Evolutionary conservation across 2,888 invertebrate genomes (phyloP), one percentile per base, ranked within the genome.

Genomic region (Romanomermis culicivorax): DNA sequence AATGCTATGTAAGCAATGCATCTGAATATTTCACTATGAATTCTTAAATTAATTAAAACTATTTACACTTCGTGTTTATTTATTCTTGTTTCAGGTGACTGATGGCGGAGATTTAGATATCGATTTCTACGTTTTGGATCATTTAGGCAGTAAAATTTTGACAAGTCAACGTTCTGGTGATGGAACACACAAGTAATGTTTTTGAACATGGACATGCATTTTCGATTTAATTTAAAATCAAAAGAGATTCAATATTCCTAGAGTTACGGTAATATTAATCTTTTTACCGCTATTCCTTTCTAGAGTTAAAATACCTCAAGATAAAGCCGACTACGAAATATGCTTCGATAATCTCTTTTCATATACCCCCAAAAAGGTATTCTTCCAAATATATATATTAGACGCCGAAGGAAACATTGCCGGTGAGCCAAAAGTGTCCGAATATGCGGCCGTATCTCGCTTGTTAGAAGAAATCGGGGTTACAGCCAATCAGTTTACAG

Each of bases 331-430:
- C 66, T 85, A 82, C 68, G 77, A 79, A 58, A 77, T 87, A 64
- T 88, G 88, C 65, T 85, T 87, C 64, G 87, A 87, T 67, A 88
- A 88, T 68, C 79, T 78, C 0, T 82, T 81, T 68, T 85, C 84
- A 68, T 72, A 79, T n/a, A 84, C 83, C 60, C 73, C 77, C 17
- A 88, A 88, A 68, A 80, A 82, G 3, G 70, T 64, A 1, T 62
- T 62, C 58, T 63, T 62, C 57, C 61, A 64, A 56, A 60, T 65
- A 14, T 65, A 61, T 56, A 58, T 65, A 7, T 61, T 61, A 54
- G 66, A 66, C 52, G 61, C 57, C 2, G 57, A 63, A 45, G 66
- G 66, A 1, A 62, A 63, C 29, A 55, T 64, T 42, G 52, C 26
- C 4, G 66, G 65, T 47, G 65, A 64, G 42, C 27, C 58, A 4